Percentiles rank a stretch among this genome's conserved stretches.
Conservation (phyloP, 2,113 vertebrate genomes). For the Syngnathoides biaculeatus region DNA sequence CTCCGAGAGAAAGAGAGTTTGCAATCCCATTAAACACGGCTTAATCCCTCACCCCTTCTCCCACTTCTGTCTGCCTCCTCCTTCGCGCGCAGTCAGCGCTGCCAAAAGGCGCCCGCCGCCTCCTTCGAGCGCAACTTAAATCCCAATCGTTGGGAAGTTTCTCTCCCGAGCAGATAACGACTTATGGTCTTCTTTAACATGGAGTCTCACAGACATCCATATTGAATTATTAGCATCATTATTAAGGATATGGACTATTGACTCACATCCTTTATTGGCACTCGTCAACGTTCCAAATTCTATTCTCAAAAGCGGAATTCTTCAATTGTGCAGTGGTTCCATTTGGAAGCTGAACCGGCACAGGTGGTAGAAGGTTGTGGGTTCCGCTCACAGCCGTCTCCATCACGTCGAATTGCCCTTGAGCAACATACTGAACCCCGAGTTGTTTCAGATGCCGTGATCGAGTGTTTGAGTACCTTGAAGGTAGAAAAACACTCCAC, state of each 20-base stretch:
- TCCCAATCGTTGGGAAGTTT: constrained; percentile 28
- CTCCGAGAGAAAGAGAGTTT: constrained; percentile 41
- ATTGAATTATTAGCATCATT: too few species aligned
- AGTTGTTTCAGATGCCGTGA: too few species aligned
- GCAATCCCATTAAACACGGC: constrained; percentile 58
- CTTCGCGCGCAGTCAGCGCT: constrained; percentile 30
- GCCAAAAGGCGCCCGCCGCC: constrained; percentile 12
- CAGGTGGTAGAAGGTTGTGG: too few species aligned
- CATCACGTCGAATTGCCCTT: too few species aligned
- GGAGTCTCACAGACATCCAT: neutral
- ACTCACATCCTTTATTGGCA: neutral
- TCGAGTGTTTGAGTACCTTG: too few species aligned
- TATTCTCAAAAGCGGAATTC: neutral
- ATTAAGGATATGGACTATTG: too few species aligned
- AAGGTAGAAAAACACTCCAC: too few species aligned
- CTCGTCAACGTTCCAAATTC: neutral
- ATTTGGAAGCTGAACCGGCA: too few species aligned
- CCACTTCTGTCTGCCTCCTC: constrained; percentile 25
- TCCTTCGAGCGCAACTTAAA: constrained; percentile 33
- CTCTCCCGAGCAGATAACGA: neutral
- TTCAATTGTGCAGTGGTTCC: too few species aligned
- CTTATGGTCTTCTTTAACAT: neutral
- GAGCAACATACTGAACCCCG: too few species aligned
- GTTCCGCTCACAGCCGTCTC: too few species aligned
- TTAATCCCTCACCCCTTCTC: constrained; percentile 45